Percentiles rank a stretch among this genome's conserved stretches.
Evolutionary conservation across 1,140 invertebrate species (phyloP).

Genomic region (Drosophila ercepeae): DNA sequence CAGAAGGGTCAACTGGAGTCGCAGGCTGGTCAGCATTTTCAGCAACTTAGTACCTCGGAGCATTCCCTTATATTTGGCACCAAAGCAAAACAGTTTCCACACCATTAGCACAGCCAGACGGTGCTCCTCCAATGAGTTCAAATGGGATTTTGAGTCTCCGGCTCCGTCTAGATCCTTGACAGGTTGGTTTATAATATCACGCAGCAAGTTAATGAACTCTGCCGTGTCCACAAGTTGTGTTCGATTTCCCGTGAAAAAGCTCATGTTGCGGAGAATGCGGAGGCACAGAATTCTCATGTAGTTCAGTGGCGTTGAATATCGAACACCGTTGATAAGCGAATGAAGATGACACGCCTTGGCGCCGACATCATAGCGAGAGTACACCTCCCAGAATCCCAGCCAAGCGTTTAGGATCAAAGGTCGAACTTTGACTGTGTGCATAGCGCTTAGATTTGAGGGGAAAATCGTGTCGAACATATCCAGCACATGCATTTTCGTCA

Average conservation of each 20-base stretch:
- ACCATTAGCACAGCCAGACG: conserved; percentile 48
- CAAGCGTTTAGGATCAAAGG: conserved; percentile 81
- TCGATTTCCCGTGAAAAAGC: conserved; percentile 59
- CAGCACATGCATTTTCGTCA: conserved; percentile 78
- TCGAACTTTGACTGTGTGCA: conserved; percentile 70
- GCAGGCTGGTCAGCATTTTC: conserved; percentile 35
- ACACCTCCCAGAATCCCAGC: conserved; percentile 84
- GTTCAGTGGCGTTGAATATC: conserved; percentile 13
- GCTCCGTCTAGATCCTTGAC: background rate
- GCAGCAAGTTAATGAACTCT: conserved; percentile 52
- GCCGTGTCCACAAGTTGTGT: conserved; percentile 28
- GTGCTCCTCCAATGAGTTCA: conserved; percentile 59
- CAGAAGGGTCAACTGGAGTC: conserved; percentile 11
- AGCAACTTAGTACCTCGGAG: conserved; percentile 64
- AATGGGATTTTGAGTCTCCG: background rate
- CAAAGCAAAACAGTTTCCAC: conserved; percentile 70
- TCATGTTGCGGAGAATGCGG: conserved; percentile 75
- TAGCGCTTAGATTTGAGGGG: conserved; percentile 5
- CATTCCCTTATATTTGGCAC: conserved; percentile 61
- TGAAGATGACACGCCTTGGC: conserved; percentile 56
- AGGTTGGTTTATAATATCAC: conserved; percentile 43
- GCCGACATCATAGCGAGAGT: conserved; percentile 83
- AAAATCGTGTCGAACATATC: conserved; percentile 79
- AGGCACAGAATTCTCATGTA: conserved; percentile 43
- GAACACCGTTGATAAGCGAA: conserved; percentile 44